Percentiles rank a stretch among this genome's conserved stretches.
phyloP scores from a whole-genome alignment of 2,113 vertebrate genomes.

The Sinocyclocheilus anshuiensis region DNA sequence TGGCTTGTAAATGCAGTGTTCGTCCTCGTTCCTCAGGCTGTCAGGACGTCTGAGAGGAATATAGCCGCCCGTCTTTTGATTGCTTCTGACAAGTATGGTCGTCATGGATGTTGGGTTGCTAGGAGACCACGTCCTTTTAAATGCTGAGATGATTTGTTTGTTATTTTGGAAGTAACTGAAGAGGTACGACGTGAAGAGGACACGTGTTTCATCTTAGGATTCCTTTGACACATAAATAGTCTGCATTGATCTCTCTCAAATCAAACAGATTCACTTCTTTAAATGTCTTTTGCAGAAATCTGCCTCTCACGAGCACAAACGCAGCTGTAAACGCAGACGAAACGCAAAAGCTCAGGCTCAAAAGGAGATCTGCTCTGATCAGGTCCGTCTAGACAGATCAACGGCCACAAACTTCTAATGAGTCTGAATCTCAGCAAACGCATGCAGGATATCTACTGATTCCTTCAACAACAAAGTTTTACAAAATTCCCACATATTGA shows the following conservation, averaged over 20 bases:
- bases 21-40: background rate
- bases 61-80: background rate
- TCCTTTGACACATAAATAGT: background rate
- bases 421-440: background rate
- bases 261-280: background rate
- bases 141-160: background rate
- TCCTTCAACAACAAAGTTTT: background rate
- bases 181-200: conserved; percentile 1
- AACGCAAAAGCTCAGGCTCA: background rate
- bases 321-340: background rate
- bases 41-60: background rate
- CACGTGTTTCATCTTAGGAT: background rate
- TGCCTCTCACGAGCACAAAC: background rate
- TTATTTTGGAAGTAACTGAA: background rate
- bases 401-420: background rate
- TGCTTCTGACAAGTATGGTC: conserved; percentile 2
- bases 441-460: background rate
- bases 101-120: conserved; percentile 43
- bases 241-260: background rate
- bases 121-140: conserved; percentile 32
- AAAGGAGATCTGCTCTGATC: background rate
- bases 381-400: background rate
- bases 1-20: conserved; percentile 10
- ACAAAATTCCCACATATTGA: background rate
- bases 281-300: background rate